Evolutionary conservation across 23 tunicate genomes (phyloP), one percentile per base, ranked within the genome.

Genomic region (Phallusia fumigata): DNA sequence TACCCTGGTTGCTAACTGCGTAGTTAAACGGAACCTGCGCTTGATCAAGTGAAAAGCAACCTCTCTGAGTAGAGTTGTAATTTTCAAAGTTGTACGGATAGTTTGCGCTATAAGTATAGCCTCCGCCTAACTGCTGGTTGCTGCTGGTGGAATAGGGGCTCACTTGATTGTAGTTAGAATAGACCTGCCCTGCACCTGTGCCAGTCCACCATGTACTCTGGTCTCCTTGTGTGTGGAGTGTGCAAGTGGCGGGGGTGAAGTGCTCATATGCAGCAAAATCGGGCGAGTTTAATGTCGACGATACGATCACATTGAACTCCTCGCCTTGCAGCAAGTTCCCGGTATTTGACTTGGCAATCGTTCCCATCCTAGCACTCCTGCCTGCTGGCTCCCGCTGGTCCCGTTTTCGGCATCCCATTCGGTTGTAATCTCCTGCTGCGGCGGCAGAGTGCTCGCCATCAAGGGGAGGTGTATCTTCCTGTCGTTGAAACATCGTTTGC

Each of bases 261-360:
- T 11, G 69, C 16, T 24, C 26, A 24, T 24, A 58, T 58, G 69
- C 69, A 58, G 16, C 69, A 58, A 21, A 58, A 21, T 58, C 69
- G 69, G 69, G 28, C 69, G 26, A 16, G 26, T 58, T 58, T 24
- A 24, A 3, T 58, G 69, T 24, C 26, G 69, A 58, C 69, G 69
- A 16, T 24, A 13, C 28, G 15, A 16, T 11, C 2, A 24, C 69
- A 16, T 58, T 10, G 47, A 3, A 40, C 47, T 40, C 28, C 69
- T 24, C 13, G 28, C 13, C 69, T 3, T 24, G 69, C 28, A 21
- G 69, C 69, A 58, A 58, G 69, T 58, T 58, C 69, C 69, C 28
- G 69, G 69, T 58, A 58, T 58, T 58, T 58, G 69, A 21, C 28
- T 58, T 58, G 69, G 69, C 69, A 58, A 58, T 16, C 28, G 28